Conservation (phyloP, 2,797 vertebrate genomes). For the Crax fasciolata region DNA sequence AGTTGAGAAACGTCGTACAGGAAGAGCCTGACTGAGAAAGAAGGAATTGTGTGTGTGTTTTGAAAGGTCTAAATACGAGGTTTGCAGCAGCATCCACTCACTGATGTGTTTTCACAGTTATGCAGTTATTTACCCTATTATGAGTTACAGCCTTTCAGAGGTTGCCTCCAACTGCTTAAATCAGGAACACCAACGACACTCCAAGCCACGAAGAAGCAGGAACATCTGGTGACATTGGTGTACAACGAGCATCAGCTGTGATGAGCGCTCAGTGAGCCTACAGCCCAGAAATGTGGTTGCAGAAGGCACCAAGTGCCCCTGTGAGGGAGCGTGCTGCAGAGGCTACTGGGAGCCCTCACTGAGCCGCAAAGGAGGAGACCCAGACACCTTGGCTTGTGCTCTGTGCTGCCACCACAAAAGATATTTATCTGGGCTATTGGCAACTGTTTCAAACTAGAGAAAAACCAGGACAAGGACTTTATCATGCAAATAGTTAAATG, state of each 20-base stretch:
- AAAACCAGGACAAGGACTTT: conserved; percentile 56
- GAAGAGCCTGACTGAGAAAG: background rate
- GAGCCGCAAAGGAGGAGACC: background rate
- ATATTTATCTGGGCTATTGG: conserved; percentile 55
- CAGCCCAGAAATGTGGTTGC: background rate
- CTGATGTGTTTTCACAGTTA: conserved; percentile 67
- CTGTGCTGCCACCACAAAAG: conserved; percentile 8
- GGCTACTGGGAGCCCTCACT: background rate
- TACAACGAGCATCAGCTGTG: conserved; percentile 22
- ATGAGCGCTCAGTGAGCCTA: background rate
- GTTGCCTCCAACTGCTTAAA: conserved; percentile 57
- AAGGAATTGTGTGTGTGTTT: background rate
- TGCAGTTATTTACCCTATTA: conserved; percentile 67
- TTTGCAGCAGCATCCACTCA: conserved; percentile 3
- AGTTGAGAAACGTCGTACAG: background rate
- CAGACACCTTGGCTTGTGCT: conserved; percentile 29
- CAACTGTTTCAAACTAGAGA: conserved; percentile 41
- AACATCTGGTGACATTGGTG: background rate
- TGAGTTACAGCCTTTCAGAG: conserved; percentile 54
- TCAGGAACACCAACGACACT: conserved; percentile 55
- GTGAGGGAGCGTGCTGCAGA: conserved; percentile 21
- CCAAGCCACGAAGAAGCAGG: conserved; percentile 10
- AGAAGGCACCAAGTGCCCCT: background rate
- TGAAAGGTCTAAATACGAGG: conserved; percentile 54
- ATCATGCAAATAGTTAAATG: conserved; percentile 71